These are phyloP conservation scores for Cryptosula pallasiana DNA, from an alignment of 2,888 invertebrate species.

Conservation along the genomic window DNA sequence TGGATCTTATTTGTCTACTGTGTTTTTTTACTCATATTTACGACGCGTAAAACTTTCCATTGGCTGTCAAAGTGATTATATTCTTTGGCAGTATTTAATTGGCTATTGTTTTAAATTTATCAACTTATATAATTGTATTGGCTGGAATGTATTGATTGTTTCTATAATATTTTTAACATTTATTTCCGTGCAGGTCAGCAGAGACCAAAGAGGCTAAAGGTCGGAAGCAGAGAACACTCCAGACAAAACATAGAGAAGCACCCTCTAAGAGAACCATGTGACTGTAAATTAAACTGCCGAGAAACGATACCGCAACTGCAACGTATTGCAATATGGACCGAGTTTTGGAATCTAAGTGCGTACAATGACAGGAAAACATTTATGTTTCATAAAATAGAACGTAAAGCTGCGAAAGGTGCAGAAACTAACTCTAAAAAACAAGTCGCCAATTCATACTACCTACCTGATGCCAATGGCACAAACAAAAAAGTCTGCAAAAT, in stretches of 20 bases:
- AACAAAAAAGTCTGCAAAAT: slow-evolving; percentile 25
- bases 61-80: too few relatives aligned
- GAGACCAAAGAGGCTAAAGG: neutral
- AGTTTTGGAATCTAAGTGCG: neutral
- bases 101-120: too few relatives aligned
- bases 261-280: neutral
- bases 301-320: neutral
- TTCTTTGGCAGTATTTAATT: too few relatives aligned
- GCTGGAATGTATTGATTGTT: too few relatives aligned
- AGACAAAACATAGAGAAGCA: neutral
- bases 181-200: neutral
- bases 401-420: neutral
- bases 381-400: neutral
- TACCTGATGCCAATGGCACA: slow-evolving; percentile 25
- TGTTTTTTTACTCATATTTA: too few relatives aligned
- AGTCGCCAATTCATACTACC: neutral
- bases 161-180: too few relatives aligned
- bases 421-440: neutral
- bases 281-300: neutral
- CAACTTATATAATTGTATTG: too few relatives aligned
- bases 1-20: too few relatives aligned
- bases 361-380: neutral
- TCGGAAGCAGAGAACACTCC: neutral
- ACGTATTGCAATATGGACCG: neutral
- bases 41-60: too few relatives aligned